phyloP scores from a whole-genome alignment of 2,888 invertebrate species.

The Synanthedon formicaeformis region DNA sequence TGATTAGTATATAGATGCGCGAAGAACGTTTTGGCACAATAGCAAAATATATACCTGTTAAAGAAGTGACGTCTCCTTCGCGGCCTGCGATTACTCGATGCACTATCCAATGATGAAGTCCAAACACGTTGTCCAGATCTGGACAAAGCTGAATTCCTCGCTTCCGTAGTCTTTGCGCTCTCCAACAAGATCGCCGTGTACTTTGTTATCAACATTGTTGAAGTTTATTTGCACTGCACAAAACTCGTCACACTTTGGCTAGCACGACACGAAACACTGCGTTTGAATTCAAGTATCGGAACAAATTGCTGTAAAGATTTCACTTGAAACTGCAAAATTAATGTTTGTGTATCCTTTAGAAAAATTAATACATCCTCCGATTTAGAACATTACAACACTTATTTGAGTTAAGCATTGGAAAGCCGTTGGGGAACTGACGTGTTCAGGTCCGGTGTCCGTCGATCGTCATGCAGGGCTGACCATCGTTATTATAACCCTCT shows the following conservation, averaged over 20 bases:
- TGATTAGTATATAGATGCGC: too few species aligned
- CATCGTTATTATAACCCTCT: conserved; percentile 43
- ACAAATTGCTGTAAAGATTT: background rate
- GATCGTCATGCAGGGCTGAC: conserved; percentile 38
- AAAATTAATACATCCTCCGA: background rate
- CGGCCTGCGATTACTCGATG: conserved; percentile 30
- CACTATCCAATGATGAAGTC: conserved; percentile 44
- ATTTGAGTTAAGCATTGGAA: conserved; percentile 18
- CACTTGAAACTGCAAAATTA: background rate
- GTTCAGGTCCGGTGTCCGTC: conserved; percentile 23
- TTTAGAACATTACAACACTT: conserved; percentile 1
- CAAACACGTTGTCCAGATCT: conserved; percentile 27
- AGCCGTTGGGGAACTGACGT: conserved; percentile 27
- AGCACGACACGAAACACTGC: background rate
- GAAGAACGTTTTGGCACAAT: background rate
- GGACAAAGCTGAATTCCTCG: conserved; percentile 35
- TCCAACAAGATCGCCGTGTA: conserved; percentile 78
- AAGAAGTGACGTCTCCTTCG: conserved; percentile 41
- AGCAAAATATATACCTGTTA: conserved; percentile 34
- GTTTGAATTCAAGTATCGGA: background rate
- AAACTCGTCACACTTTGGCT: background rate
- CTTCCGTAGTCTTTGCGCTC: conserved; percentile 68
- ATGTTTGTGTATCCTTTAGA: background rate
- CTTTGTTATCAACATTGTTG: conserved; percentile 77
- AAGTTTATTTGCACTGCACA: background rate